Conservation (phyloP, 37 sponge, comb jelly and placozoan genomes). For the Ianthella basta region DNA sequence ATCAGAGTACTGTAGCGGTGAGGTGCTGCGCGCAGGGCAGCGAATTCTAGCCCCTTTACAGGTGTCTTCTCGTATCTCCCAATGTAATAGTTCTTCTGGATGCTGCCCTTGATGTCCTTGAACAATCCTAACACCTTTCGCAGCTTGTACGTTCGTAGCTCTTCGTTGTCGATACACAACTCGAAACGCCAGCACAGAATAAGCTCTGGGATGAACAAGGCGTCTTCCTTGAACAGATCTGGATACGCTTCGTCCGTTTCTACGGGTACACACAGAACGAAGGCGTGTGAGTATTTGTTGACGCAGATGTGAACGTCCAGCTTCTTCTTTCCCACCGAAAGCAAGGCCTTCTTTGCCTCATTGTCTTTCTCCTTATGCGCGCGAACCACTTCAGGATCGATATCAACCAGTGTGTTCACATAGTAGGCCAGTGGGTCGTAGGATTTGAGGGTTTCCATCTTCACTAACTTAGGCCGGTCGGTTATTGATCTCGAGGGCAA, state of each 20-base stretch:
- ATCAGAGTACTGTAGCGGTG: conserved; percentile 64
- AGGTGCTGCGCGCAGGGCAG: conserved; percentile 60
- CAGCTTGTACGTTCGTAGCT: conserved; percentile 49
- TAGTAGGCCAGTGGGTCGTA: conserved; percentile 64
- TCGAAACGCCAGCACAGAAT: conserved; percentile 57
- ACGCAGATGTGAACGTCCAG: conserved; percentile 62
- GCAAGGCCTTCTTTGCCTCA: background rate
- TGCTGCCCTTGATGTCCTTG: conserved; percentile 35
- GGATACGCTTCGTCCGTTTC: background rate
- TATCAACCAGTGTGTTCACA: conserved; percentile 45
- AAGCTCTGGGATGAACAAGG: conserved; percentile 28
- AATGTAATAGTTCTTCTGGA: conserved; percentile 48
- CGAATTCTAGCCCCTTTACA: conserved; percentile 51
- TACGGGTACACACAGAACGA: conserved; percentile 53
- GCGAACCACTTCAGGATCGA: conserved; percentile 37
- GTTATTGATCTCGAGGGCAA: too few species aligned
- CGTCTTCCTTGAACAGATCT: conserved; percentile 29
- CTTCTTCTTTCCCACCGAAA: background rate
- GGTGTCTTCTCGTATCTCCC: conserved; percentile 33
- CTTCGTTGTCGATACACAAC: conserved; percentile 40
- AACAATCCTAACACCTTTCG: conserved; percentile 44
- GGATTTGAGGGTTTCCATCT: conserved; percentile 20
- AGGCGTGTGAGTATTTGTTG: conserved; percentile 53
- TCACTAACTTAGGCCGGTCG: background rate
- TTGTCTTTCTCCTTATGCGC: conserved; percentile 49